A percentile compares a stretch with the other conserved stretches of the same genome.
These are phyloP conservation scores for Stegostoma tigrinum DNA, from an alignment of 2,113 vertebrate genomes.

Conservation along the genomic window DNA sequence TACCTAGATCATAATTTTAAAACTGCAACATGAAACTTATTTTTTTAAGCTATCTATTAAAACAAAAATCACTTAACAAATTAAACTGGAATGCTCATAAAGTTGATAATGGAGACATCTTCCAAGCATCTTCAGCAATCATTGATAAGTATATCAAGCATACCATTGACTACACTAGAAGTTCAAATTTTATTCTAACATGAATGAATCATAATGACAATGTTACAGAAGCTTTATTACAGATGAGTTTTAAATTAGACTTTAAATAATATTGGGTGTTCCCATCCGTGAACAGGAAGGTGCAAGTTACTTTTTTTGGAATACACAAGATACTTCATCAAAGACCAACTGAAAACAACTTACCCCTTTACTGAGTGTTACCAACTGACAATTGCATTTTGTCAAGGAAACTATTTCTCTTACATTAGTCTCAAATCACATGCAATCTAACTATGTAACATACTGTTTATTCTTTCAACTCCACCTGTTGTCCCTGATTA, in stretches of 20 bases:
- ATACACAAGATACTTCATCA: not conserved
- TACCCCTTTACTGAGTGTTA: not conserved
- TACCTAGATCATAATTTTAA: not conserved
- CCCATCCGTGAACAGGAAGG: not conserved
- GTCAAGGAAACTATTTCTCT: not conserved
- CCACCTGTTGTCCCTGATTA: not conserved
- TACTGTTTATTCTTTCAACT: not conserved
- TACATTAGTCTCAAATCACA: not conserved
- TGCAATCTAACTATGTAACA: not conserved
- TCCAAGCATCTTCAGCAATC: not conserved
- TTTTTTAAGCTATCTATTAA: not conserved
- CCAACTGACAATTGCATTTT: not conserved
- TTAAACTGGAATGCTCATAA: not conserved
- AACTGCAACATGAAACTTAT: not conserved
- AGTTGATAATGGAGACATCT: not conserved
- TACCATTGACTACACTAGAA: not conserved
- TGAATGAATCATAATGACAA: not conserved
- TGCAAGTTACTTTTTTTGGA: not conserved
- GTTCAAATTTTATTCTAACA: not conserved
- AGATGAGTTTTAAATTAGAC: not conserved
- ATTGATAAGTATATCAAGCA: not conserved
- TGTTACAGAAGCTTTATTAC: not conserved
- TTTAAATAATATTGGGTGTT: not conserved
- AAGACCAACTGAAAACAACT: slow-evolving; percentile 7
- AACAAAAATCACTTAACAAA: not conserved